phyloP scores from a whole-genome alignment of 2,888 invertebrate species.

The Ornithoptera priamus region DNA sequence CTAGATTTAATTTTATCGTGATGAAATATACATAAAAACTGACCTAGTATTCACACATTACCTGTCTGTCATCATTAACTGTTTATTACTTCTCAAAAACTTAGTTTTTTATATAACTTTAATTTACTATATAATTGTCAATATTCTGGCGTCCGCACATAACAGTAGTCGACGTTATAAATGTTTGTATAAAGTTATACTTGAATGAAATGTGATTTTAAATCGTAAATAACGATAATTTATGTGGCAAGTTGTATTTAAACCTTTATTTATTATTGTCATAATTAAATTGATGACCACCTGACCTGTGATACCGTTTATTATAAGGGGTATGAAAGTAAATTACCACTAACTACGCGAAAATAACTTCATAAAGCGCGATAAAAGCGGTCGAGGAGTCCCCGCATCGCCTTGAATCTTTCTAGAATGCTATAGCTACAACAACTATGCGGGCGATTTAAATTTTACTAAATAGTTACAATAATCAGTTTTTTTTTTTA shows the following conservation, averaged over 20 bases:
- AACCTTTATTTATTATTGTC: not conserved
- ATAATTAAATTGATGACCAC: conserved; percentile 14
- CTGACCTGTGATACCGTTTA: conserved; percentile 10
- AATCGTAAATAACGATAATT: not conserved
- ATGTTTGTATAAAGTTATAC: no score
- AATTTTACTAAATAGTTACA: not conserved
- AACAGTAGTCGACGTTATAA: no score
- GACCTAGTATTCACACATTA: no score
- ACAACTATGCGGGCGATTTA: not conserved
- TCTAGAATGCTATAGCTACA: conserved; percentile 2
- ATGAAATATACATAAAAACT: not conserved
- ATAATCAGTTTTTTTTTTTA: not conserved
- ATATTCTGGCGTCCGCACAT: no score
- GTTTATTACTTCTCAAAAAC: no score
- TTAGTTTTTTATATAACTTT: no score
- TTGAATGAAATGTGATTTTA: not conserved
- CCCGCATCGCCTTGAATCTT: conserved; percentile 19
- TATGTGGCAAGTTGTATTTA: not conserved
- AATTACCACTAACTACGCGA: conserved; percentile 12
- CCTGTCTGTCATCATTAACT: no score
- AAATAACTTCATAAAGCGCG: conserved; percentile 16
- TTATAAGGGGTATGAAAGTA: conserved; percentile 19
- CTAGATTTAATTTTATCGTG: not conserved
- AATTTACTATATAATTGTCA: no score
- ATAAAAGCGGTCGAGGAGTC: conserved; percentile 19